phyloP scores from a whole-genome alignment of 2,797 vertebrate genomes.

The Hydrolagus colliei region DNA sequence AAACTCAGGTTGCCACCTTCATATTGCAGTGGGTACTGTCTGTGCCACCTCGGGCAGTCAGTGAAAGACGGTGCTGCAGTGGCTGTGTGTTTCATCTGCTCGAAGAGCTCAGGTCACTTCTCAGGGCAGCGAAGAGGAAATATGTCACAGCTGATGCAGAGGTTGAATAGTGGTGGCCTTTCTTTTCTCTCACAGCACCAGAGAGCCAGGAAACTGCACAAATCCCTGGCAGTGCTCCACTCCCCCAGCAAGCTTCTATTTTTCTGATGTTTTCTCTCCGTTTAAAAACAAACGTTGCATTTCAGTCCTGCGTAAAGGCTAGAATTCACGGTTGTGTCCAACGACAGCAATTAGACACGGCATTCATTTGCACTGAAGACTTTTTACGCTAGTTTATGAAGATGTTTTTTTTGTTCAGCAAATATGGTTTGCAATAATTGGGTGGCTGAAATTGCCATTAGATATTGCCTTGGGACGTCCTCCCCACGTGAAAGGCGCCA shows the following conservation, averaged over 20 bases:
- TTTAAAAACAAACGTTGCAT: background rate
- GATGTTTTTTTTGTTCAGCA: background rate
- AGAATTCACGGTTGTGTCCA: no score
- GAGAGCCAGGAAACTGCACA: constrained; percentile 53
- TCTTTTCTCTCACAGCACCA: constrained; percentile 49
- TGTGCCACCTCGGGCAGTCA: constrained; percentile 26
- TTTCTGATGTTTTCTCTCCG: constrained; percentile 9
- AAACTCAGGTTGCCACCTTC: constrained; percentile 27
- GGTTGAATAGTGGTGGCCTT: constrained; percentile 41
- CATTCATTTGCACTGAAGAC: no score
- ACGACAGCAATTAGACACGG: no score
- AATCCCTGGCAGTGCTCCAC: constrained; percentile 53
- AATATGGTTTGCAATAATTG: background rate
- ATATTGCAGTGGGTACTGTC: background rate
- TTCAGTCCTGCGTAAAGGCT: background rate
- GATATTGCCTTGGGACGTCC: no score
- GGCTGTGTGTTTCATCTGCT: background rate
- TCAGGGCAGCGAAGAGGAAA: constrained; percentile 24
- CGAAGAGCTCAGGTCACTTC: constrained; percentile 14
- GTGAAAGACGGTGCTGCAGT: background rate
- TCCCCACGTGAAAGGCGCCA: no score
- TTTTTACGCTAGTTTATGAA: background rate
- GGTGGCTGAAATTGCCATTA: background rate
- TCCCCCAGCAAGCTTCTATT: constrained; percentile 31
- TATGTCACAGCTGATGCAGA: constrained; percentile 40